Evolutionary conservation across 2,888 invertebrate genomes (phyloP), one percentile per base, ranked within the genome.

Genomic region (Muschampia plurimacula): DNA sequence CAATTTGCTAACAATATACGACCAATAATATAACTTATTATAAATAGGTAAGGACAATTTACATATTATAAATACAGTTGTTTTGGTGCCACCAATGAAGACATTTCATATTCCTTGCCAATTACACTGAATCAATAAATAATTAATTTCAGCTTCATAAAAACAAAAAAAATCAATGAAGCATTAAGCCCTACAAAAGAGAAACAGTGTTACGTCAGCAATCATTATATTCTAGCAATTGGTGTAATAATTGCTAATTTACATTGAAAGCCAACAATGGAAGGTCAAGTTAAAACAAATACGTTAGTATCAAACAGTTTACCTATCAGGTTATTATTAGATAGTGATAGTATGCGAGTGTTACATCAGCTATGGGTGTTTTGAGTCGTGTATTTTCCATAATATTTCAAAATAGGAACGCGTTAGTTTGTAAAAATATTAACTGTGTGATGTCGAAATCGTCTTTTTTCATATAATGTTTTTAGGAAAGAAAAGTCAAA

Each of bases 211-310:
- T 71, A 74, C 76, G 76, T 76, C 74, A 73, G 60, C 65, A 70
- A 73, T 57, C 28, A 57, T 69, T 69, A 69, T 73, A 69, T 70
- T 41, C 66, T 39, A 72, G 32, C 71, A 69, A 73, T 70, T 74
- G 67, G 74, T 74, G 60, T 73, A 62, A 74, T 69, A 83, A 83
- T 84, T 79, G 77, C 75, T 80, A 78, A 86, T 83, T 85, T 85
- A 83, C 83, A 87, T 86, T 87, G 82, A 83, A 85, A 86, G 85
- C 79, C 80, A 81, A 83, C 82, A 74, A 79, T 76, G 75, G 77
- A 82, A 83, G 83, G 81, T 79, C 81, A 77, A 80, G 76, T 78
- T 80, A 22, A 77, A 78, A 75, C 69, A 57, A 69, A 75, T 74
- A 71, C 73, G 71, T 60, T 10, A 46, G 52, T 74, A 67, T 67